Evolutionary conservation across 2,113 vertebrate genomes (phyloP).

Genomic region (Meles meles): DNA sequence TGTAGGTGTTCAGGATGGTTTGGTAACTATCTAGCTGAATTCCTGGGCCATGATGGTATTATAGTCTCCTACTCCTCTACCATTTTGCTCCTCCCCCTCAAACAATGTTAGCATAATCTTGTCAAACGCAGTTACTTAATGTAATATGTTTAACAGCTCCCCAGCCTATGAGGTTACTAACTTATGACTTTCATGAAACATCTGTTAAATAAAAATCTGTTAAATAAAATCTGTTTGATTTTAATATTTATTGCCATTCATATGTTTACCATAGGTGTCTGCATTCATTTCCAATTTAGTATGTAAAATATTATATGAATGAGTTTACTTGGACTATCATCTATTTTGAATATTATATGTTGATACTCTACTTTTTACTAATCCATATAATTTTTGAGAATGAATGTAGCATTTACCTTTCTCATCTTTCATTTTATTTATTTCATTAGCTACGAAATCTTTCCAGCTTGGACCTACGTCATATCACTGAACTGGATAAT

Average conservation of each 20-base stretch:
- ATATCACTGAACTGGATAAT: constrained; percentile 98
- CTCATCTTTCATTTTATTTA: constrained; percentile 70
- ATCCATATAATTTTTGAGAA: neutral
- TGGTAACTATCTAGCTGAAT: too few species aligned
- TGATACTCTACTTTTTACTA: neutral
- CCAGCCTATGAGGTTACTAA: neutral
- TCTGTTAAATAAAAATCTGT: neutral
- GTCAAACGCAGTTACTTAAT: neutral
- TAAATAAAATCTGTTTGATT: neutral
- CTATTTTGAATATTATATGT: neutral
- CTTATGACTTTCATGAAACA: neutral
- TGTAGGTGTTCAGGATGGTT: too few species aligned
- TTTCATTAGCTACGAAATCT: constrained; percentile 91
- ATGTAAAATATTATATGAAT: constrained; percentile 5
- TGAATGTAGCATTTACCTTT: constrained; percentile 32
- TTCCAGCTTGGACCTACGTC: constrained; percentile 94
- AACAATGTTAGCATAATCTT: neutral
- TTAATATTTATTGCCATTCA: neutral
- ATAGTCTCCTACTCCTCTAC: too few species aligned
- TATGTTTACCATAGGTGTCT: constrained; percentile 13
- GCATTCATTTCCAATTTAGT: neutral
- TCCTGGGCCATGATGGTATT: too few species aligned
- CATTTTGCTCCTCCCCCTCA: neutral
- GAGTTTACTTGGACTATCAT: neutral
- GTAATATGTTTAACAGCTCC: neutral